These are phyloP conservation scores for Steatocranus sp. DNA, from an alignment of 2,797 vertebrate species.

Conservation along the genomic window DNA sequence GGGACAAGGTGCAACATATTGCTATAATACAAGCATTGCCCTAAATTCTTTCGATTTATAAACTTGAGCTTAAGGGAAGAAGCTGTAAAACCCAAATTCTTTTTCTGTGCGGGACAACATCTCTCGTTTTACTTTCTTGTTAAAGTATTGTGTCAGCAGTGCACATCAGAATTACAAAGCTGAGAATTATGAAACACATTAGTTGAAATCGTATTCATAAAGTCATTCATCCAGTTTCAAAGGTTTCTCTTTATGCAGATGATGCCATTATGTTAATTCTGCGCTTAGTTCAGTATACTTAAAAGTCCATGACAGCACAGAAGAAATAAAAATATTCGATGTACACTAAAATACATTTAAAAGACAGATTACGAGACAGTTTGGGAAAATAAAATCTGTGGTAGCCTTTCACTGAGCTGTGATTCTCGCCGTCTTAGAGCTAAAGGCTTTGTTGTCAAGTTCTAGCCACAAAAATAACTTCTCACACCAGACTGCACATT, in stretches of 20 bases:
- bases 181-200: not conserved
- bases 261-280: not conserved
- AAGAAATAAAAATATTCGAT: not conserved
- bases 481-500: constrained; percentile 73
- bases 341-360: not conserved
- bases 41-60: constrained; percentile 41
- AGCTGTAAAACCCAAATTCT: constrained; percentile 41
- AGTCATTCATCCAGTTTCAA: not conserved
- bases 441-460: constrained; percentile 73
- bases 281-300: not conserved
- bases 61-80: constrained; percentile 23
- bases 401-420: constrained; percentile 49
- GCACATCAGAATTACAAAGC: not conserved
- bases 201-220: not conserved
- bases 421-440: constrained; percentile 53
- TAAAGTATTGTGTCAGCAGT: not conserved
- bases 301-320: not conserved
- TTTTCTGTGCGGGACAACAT: not conserved
- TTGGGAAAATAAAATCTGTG: constrained; percentile 35
- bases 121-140: not conserved
- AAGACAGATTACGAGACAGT: not conserved
- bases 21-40: constrained; percentile 57
- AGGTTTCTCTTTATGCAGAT: not conserved
- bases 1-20: constrained; percentile 46
- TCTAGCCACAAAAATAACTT: constrained; percentile 67